Base-by-base conservation (phyloP, 2,888 invertebrate species). In the Mythimna impura region DNA sequence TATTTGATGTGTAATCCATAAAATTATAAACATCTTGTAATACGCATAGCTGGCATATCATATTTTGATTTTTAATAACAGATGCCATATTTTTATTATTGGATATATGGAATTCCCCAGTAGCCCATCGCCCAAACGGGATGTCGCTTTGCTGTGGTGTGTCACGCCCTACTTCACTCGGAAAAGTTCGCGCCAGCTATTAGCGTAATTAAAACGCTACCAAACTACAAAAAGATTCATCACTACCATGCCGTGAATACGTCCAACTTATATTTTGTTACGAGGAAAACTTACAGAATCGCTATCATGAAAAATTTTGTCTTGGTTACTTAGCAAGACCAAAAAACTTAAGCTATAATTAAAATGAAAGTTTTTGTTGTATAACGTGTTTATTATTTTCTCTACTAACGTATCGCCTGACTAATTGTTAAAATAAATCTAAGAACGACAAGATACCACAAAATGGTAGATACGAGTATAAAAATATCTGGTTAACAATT, bases 161-260 rank as follows among this genome's bases (percentile, higher is more conserved):
- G 89, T 92, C 90, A 91, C 92, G 95, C 91, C 94, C 95, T 93
- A 95, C 92, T 95, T 95, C 91, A 88, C 94, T 88, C 86, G 89
- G 86, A 90, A 90, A 92, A 93, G 91, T 92, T 93, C 89, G 91
- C 91, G 89, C 89, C 79, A 83, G 94, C 96, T 95, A 95, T 95
- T 95, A 95, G 94, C 94, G 92, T 94, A 95, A 96, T 96, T 95
- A 95, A 95, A 95, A 94, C 94, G 90, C 93, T 89, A 90, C 91
- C 87, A 91, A 93, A 92, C 91, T 93, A 91, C 89, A 92, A 92
- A 92, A 93, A 91, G 91, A 94, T 92, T 91, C 89, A 88, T 92
- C 87, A 89, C 89, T 89, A 88, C 87, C 79, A 84, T 83, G 81
- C 76, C 74, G 78, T 88, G 82, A 83, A 85, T 76, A 87, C 87